Conservation (phyloP, 2,797 vertebrate species). For the Xenops minutus region DNA sequence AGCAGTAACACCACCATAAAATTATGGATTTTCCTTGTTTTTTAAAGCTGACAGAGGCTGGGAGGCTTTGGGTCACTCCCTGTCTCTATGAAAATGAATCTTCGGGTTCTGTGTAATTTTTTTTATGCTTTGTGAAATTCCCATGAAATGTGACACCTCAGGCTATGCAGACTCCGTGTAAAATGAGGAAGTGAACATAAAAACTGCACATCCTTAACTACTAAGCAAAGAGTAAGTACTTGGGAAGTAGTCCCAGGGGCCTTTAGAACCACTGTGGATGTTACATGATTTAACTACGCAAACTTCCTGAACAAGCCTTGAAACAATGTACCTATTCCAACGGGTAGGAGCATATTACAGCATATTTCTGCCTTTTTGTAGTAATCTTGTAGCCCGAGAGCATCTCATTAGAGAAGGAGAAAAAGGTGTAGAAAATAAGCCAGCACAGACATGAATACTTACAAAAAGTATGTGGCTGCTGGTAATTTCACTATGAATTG, state of each 20-base stretch:
- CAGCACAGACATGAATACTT: background rate
- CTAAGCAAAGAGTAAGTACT: conserved; percentile 8
- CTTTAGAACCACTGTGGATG: background rate
- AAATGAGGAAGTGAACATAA: conserved; percentile 22
- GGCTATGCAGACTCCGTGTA: background rate
- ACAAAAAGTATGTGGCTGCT: accelerated
- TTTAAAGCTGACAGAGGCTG: conserved; percentile 22
- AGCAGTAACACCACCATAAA: conserved; percentile 45
- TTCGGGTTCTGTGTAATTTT: background rate
- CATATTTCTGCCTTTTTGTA: background rate
- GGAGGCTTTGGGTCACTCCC: background rate
- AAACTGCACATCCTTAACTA: conserved; percentile 44
- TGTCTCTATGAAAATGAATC: conserved; percentile 43
- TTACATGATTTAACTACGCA: background rate
- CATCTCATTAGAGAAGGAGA: background rate
- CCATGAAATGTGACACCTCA: conserved; percentile 49
- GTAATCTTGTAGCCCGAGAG: background rate
- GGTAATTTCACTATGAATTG: background rate
- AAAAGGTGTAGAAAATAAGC: background rate
- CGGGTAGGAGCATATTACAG: background rate
- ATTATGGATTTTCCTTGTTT: conserved; percentile 58
- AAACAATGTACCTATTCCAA: background rate
- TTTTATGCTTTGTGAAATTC: conserved; percentile 43
- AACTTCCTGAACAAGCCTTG: background rate
- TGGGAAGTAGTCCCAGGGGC: background rate